A percentile compares a stretch with the other conserved stretches of the same genome.
Evolutionary conservation across 2,113 vertebrate species (phyloP).

Genomic region (Melanerpes aurifrons): DNA sequence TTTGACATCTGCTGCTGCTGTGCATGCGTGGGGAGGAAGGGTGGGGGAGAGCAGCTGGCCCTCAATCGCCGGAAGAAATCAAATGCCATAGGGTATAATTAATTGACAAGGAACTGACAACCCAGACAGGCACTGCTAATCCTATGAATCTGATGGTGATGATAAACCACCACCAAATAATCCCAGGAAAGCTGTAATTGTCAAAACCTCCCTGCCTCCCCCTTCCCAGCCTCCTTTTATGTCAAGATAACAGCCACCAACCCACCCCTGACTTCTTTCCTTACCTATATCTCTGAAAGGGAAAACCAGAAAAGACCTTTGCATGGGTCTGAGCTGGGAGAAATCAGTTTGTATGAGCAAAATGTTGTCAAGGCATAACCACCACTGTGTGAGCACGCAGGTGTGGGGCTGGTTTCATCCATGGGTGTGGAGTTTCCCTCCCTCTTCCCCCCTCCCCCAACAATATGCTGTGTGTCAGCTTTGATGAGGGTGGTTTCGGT

Average conservation of each 20-base stretch:
- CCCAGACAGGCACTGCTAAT: constrained; percentile 42
- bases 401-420: background rate
- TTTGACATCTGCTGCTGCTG: constrained; percentile 36
- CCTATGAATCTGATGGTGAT: constrained; percentile 30
- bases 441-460: background rate
- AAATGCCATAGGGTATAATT: constrained; percentile 34
- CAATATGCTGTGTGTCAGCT: background rate
- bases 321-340: background rate
- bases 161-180: background rate
- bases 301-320: constrained; percentile 12
- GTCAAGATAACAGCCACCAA: constrained; percentile 38
- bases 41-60: constrained; percentile 44
- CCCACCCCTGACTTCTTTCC: background rate
- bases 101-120: constrained; percentile 34
- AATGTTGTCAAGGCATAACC: background rate
- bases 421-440: background rate
- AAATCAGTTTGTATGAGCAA: background rate
- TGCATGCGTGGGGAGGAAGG: background rate
- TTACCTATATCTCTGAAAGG: constrained; percentile 25
- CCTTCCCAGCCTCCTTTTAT: constrained; percentile 16
- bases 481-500: background rate
- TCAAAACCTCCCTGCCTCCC: constrained; percentile 42
- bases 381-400: background rate
- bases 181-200: constrained; percentile 20
- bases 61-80: constrained; percentile 22